These are phyloP conservation scores for Leuciscus idus DNA, from an alignment of 2,113 vertebrate genomes.

Conservation along the genomic window DNA sequence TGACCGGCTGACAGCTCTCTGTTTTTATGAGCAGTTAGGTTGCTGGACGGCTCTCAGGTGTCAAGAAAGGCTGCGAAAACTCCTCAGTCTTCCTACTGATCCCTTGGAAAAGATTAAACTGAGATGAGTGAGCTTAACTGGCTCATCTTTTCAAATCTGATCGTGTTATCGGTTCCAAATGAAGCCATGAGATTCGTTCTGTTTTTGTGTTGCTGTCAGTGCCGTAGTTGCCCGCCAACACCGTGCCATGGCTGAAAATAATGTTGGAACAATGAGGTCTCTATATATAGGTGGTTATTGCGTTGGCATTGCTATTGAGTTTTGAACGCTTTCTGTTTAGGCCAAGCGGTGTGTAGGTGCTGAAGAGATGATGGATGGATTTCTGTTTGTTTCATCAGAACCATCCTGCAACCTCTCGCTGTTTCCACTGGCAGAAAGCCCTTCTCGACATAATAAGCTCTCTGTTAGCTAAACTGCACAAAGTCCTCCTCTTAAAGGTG, in stretches of 20 bases:
- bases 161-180: constrained; percentile 45
- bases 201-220: constrained; percentile 1
- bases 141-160: constrained; percentile 59
- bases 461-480: constrained; percentile 25
- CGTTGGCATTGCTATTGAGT: constrained; percentile 29
- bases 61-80: not conserved
- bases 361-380: constrained; percentile 46
- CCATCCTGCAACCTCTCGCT: constrained; percentile 18
- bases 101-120: constrained; percentile 50
- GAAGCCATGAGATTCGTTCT: constrained; percentile 12
- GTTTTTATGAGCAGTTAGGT: constrained; percentile 28
- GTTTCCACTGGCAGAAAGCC: constrained; percentile 10
- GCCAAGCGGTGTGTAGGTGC: not conserved
- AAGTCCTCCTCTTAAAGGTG: constrained; percentile 18
- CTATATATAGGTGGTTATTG: constrained; percentile 25
- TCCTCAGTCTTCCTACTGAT: constrained; percentile 46
- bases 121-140: constrained; percentile 50
- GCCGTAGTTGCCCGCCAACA: not conserved
- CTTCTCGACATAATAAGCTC: constrained; percentile 8
- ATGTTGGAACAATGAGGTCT: not conserved
- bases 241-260: constrained; percentile 8
- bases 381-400: constrained; percentile 57
- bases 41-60: constrained; percentile 24
- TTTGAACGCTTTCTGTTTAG: constrained; percentile 37
- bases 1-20: constrained; percentile 17